Conservation (phyloP, 2,797 vertebrate species). For the Cichlasoma orientale region DNA sequence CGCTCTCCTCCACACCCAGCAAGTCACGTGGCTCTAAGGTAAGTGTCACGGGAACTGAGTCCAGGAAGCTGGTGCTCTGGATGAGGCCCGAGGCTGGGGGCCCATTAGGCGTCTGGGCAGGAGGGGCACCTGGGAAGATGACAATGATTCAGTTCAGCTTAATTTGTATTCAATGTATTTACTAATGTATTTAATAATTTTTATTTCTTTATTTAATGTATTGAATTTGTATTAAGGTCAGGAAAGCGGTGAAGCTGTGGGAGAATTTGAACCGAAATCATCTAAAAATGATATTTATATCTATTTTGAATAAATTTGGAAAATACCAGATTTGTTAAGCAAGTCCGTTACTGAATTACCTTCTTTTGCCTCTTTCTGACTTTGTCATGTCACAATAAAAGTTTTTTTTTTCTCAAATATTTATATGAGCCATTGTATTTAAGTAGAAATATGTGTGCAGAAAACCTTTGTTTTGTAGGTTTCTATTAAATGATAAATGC, state of each 20-base stretch:
- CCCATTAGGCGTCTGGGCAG: constrained; percentile 60
- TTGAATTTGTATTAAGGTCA: too few relatives aligned
- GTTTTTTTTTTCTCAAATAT: neutral
- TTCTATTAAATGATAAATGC: neutral
- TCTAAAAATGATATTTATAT: neutral
- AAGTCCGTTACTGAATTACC: neutral
- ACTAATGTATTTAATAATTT: too few relatives aligned
- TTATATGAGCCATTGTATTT: too few relatives aligned
- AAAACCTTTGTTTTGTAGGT: neutral
- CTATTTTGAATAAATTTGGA: neutral
- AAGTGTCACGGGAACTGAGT: constrained; percentile 82
- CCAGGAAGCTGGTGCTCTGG: constrained; percentile 86
- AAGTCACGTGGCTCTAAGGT: constrained; percentile 81
- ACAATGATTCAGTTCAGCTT: neutral
- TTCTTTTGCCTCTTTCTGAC: neutral
- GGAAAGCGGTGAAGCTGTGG: neutral
- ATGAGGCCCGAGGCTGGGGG: constrained; percentile 66
- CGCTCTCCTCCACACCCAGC: constrained; percentile 74
- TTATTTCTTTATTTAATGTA: too few relatives aligned
- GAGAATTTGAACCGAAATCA: neutral
- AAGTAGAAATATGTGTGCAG: neutral
- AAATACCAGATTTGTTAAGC: neutral
- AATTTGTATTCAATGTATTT: neutral
- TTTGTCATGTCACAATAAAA: neutral
- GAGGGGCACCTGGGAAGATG: constrained; percentile 39